Conservation (phyloP, 2,797 vertebrate species). For the Lutjanus campechanus region DNA sequence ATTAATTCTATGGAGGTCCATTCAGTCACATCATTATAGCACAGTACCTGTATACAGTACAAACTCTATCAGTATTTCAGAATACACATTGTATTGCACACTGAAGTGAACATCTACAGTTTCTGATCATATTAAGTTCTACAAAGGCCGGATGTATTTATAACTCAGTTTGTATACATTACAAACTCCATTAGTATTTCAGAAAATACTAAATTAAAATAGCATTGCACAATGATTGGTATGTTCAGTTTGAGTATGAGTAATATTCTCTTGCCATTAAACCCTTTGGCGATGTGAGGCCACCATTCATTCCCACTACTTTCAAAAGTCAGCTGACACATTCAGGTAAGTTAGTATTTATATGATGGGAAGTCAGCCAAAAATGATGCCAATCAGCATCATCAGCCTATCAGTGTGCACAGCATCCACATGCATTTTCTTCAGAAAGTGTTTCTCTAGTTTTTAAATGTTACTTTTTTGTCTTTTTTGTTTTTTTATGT, state of each 20-base stretch:
- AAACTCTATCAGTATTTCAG: not conserved
- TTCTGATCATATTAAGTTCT: not conserved
- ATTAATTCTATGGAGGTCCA: no score
- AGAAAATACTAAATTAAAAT: not conserved
- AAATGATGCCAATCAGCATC: not conserved
- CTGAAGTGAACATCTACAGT: not conserved
- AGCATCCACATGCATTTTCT: not conserved
- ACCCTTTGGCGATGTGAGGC: not conserved
- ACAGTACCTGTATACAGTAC: not conserved
- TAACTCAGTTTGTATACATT: not conserved
- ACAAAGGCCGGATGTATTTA: not conserved
- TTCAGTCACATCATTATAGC: not conserved
- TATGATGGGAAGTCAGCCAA: not conserved
- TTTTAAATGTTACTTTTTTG: not conserved
- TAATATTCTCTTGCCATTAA: not conserved
- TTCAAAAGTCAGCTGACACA: not conserved
- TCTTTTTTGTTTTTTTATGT: not conserved
- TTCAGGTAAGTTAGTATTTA: not conserved
- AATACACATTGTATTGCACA: not conserved
- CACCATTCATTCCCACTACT: not conserved
- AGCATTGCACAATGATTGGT: not conserved
- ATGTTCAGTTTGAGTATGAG: not conserved
- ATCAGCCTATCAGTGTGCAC: not conserved
- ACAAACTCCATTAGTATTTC: not conserved
- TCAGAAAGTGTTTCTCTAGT: not conserved